Evolutionary conservation across 2,888 invertebrate species (phyloP), one percentile per base, ranked within the genome.

Genomic region (Ormyrus nitidulus): DNA sequence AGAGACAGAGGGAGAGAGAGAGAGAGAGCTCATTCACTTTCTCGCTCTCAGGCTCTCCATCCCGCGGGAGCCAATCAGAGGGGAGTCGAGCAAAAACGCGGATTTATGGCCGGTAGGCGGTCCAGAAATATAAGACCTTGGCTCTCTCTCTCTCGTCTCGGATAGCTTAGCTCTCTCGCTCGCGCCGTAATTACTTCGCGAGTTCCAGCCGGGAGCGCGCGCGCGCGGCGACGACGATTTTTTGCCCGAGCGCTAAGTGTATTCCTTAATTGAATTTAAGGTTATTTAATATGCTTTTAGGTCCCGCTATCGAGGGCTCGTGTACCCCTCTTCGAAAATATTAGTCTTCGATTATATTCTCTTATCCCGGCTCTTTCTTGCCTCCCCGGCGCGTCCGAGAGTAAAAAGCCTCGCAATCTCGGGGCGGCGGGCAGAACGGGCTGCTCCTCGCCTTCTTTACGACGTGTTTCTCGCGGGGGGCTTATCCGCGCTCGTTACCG

Each of bases 211-310:
- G 4, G 34, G 34, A 34, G 34, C 34, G 34, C 3, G 34, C 34
- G 34, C 34, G 34, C 34, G 84, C 85, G 83, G 81, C 83, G 79
- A 82, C 76, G 82, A 84, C 83, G 84, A 86, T 86, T 88, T 88
- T 88, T 87, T 86, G 83, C 82, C 81, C 81, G 82, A 79, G 82
- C 77, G 85, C 85, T 84, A 86, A 87, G 86, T 87, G 87, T 85
- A 84, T 86, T 85, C 85, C 85, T 87, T 90, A 89, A 89, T 90
- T 89, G 86, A 89, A 90, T 90, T 88, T 87, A 87, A 88, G 85
- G 85, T 88, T 87, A 87, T 88, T 88, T 88, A 88, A 88, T 88
- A 86, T 84, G 86, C 87, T 87, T 87, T 88, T 86, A 86, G 84
- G 82, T 73, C 78, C 49, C 54, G 80, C 73, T 83, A 83, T 84